A percentile compares a stretch with the other conserved stretches of the same genome.
Evolutionary conservation across 2,888 invertebrate genomes (phyloP).

Genomic region (Tortricodes alternella): DNA sequence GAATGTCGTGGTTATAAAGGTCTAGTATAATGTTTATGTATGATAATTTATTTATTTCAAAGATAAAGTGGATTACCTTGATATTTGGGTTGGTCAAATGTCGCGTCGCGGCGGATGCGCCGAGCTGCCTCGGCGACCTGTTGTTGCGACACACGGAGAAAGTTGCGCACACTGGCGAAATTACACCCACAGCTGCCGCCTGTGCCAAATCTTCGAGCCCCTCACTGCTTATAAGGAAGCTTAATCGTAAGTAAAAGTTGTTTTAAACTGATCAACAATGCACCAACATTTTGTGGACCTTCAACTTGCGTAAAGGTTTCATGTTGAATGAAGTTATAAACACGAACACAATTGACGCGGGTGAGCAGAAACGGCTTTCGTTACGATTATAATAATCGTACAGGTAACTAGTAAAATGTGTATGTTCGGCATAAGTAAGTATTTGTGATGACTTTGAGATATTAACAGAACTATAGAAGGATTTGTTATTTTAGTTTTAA

Average conservation of each 20-base stretch:
- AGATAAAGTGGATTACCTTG: slow-evolving; percentile 67
- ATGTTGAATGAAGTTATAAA: neutral
- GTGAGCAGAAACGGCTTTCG: neutral
- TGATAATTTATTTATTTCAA: slow-evolving; percentile 51
- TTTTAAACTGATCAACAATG: slow-evolving; percentile 41
- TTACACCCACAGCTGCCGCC: slow-evolving; percentile 68
- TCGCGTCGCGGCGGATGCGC: slow-evolving; percentile 46
- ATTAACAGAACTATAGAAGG: no score
- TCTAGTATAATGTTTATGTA: slow-evolving; percentile 14
- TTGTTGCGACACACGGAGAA: slow-evolving; percentile 72
- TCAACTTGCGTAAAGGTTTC: slow-evolving; percentile 22
- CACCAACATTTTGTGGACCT: slow-evolving; percentile 10
- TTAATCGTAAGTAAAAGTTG: slow-evolving; percentile 67
- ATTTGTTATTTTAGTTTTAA: no score
- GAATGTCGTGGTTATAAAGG: slow-evolving; percentile 37
- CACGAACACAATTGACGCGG: neutral
- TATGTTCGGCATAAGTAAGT: no score
- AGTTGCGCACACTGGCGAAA: slow-evolving; percentile 75
- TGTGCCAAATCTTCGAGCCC: slow-evolving; percentile 73
- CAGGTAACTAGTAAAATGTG: no score
- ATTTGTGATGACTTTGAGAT: no score
- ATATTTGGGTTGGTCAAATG: slow-evolving; percentile 70
- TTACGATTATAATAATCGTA: neutral
- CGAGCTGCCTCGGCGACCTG: slow-evolving; percentile 35
- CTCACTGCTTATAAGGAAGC: slow-evolving; percentile 58